Evolutionary conservation across 2,797 vertebrate species (phyloP), one percentile per base, ranked within the genome.

Genomic region (Oreochromis mossambicus): DNA sequence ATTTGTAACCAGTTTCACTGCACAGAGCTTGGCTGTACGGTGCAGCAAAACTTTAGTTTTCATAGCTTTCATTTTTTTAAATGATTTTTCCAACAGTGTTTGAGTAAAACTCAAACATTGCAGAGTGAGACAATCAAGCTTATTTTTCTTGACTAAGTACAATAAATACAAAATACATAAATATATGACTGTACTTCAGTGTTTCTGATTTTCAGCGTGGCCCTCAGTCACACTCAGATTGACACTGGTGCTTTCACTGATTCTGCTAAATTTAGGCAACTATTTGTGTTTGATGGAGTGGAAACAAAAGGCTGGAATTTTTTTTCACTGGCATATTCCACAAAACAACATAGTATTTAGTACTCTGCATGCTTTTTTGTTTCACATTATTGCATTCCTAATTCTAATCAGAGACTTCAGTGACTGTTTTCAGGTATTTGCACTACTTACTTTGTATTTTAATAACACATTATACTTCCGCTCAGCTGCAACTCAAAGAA

Each of bases 1-100:
- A 9, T 24, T 68, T 68, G 63, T 4, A 43, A 8, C 13, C 36
- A 41, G 1, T 68, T 0, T 41, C 5, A 38, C 36, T 66, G 61
- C 36, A 41, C 34, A 24, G n/a, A 13, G 36, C 36, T 68, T 8
- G n/a, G 0, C 63, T 68, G 36, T 21, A 0, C 1, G 19, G 6
- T 3, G 11, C 36, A 38, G 46, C 46, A 48, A 48, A 48, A 48
- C 15, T 7, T 19, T 50, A 50, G 15, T 8, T 19, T 9, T 50
- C 17, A 17, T 50, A 50, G 15, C 17, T 19, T 9, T 50, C 17
- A 17, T 50, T 50, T 50, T 50, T 50, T 41, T 13, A 21, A 66
- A 21, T 6, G n/a, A 14, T 24, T 68, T 68, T 68, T 68, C 63
- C 2, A 6, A 68, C n/a, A 41, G 9, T 41, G 12, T 68, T 10